Conservation (phyloP, 2,113 vertebrate genomes). For the Hippocampus comes region DNA sequence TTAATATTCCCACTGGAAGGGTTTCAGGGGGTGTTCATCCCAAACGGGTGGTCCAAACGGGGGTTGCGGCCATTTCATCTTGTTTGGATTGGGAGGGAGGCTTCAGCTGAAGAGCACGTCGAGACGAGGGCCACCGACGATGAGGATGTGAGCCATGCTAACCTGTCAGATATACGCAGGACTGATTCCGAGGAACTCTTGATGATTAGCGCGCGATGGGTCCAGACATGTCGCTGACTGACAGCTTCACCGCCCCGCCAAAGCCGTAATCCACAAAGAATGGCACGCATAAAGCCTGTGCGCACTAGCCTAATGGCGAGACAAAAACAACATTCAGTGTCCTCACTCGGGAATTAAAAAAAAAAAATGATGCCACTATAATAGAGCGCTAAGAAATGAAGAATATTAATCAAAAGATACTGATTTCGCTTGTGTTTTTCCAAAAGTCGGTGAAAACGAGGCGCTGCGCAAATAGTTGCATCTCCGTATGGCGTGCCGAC, state of each 20-base stretch:
- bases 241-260: constrained; percentile 72
- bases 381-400: background rate
- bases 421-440: background rate
- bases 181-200: constrained; percentile 64
- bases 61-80: constrained; percentile 42
- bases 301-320: constrained; percentile 27
- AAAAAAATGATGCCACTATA: constrained; percentile 11
- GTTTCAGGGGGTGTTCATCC: constrained; percentile 19
- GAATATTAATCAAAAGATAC: background rate
- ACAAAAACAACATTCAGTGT: constrained; percentile 23
- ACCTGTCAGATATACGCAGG: constrained; percentile 43
- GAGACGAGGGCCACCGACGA: constrained; percentile 32
- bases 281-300: constrained; percentile 54
- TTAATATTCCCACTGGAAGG: constrained; percentile 56
- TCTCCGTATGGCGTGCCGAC: background rate
- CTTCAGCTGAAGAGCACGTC: constrained; percentile 51
- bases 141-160: constrained; percentile 62
- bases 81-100: constrained; percentile 50
- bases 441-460: background rate
- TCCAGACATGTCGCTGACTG: constrained; percentile 74
- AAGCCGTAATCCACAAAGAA: constrained; percentile 73
- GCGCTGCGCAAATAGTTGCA: background rate
- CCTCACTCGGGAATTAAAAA: background rate
- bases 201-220: constrained; percentile 79
- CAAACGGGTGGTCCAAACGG: constrained; percentile 15